phyloP scores from a whole-genome alignment of 1,140 invertebrate species.

The Conus ventricosus region DNA sequence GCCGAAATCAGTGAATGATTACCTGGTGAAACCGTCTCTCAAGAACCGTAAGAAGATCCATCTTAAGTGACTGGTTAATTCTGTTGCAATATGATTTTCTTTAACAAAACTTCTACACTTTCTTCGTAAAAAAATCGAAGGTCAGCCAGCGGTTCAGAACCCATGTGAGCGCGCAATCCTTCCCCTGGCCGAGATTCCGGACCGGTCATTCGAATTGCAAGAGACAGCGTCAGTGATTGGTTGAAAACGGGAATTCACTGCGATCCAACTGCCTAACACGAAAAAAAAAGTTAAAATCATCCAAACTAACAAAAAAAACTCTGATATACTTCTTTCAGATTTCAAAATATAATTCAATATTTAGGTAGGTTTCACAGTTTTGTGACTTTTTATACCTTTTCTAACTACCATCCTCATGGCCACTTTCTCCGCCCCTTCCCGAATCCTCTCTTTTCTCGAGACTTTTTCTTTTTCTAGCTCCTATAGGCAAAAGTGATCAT shows the following conservation, averaged over 20 bases:
- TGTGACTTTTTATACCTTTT: no score
- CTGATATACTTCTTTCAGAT: no score
- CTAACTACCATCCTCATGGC: no score
- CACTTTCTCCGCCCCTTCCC: no score
- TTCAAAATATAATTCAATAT: no score
- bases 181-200: slow-evolving; percentile 31
- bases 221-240: slow-evolving; percentile 20
- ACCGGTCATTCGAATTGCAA: slow-evolving; percentile 6
- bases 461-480: no score
- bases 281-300: no score
- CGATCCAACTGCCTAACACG: not conserved
- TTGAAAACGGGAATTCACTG: slow-evolving; percentile 11
- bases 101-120: not conserved
- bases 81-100: not conserved
- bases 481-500: no score
- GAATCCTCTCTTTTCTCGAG: no score
- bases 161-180: slow-evolving; percentile 44
- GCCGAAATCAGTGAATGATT: slow-evolving; percentile 72
- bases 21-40: slow-evolving; percentile 97
- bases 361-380: no score
- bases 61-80: slow-evolving; percentile 33
- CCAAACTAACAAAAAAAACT: no score
- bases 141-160: slow-evolving; percentile 37
- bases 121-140: slow-evolving; percentile 27
- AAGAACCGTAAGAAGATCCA: slow-evolving; percentile 80